Evolutionary conservation across 2,797 vertebrate genomes (phyloP).

Genomic region (Tokudaia tokunoshimensis): DNA sequence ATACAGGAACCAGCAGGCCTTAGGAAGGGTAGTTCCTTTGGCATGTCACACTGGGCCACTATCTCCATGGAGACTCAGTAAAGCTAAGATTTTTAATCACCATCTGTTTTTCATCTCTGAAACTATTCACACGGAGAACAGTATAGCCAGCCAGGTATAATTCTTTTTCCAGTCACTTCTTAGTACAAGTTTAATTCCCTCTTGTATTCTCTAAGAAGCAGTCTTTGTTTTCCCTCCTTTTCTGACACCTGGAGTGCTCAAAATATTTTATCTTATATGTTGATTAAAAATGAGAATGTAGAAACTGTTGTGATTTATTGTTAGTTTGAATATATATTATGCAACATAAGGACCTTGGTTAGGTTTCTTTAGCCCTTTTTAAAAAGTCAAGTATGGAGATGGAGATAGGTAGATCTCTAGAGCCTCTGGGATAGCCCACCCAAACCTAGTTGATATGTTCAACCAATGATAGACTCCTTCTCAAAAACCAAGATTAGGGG

Average conservation of each 20-base stretch:
- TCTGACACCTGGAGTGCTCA: neutral
- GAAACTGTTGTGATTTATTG: neutral
- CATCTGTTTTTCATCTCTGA: neutral
- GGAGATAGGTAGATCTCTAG: neutral
- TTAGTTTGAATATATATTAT: neutral
- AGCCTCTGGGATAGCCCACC: neutral
- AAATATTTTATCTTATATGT: neutral
- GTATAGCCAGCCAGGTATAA: neutral
- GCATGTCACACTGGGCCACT: neutral
- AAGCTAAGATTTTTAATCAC: neutral
- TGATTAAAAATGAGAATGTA: neutral
- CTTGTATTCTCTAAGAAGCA: neutral
- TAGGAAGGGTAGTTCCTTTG: neutral
- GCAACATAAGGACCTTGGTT: neutral
- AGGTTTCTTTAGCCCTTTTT: neutral
- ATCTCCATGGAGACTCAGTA: neutral
- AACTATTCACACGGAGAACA: neutral
- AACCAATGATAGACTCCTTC: neutral
- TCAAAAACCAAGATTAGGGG: neutral
- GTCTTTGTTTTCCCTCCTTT: neutral
- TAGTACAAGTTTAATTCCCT: neutral
- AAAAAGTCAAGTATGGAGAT: neutral
- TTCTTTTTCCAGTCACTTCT: neutral
- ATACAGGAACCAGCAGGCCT: neutral
- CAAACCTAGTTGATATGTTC: neutral